Evolutionary conservation across 2,888 invertebrate species (phyloP), one percentile per base, ranked within the genome.

Genomic region (Cephus runcator): DNA sequence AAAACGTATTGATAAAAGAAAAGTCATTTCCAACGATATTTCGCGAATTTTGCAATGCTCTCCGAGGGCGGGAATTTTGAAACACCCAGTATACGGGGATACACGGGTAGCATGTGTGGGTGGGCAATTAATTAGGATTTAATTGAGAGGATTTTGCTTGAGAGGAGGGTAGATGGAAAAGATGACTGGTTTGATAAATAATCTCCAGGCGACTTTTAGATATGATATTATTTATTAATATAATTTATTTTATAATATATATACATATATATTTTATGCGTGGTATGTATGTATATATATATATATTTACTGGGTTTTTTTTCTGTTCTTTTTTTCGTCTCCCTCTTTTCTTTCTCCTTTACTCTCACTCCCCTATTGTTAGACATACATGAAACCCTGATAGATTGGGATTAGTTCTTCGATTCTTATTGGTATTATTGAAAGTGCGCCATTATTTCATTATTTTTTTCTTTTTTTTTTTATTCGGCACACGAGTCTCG

Each of bases 191-290:
- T 56, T 23, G 23, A 23, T 56, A 56, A 56, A 56, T 56, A 56
- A 56, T 56, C 2, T 6, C 9, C 23, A 23, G 23, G 23, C 56
- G 9, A 23, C 2, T 0, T 56, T 71, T 85, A 85, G 85, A 86
- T 88, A 86, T 85, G 85, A 86, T 87, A 88, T 89, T 89, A 88
- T 89, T 89, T 89, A 89, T 88, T 89, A 88, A 89, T 89, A 89
- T 89, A 88, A 89, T 89, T 84, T 88, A 89, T 88, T 88, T 89
- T 79, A 83, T 88, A 87, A 88, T 89, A 87, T 88, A 88, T 87
- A 88, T 88, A 86, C 82, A 88, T 85, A 86, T 85, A 85, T 88
- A 87, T 81, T 56, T 82, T 87, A 75, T 75, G 85, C 79, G 77
- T 85, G 84, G 82, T 86, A 83, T 84, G 77, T 86, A 78, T 84